Base-by-base conservation (phyloP, 1,140 invertebrate genomes). In the Drosophila teissieri region DNA sequence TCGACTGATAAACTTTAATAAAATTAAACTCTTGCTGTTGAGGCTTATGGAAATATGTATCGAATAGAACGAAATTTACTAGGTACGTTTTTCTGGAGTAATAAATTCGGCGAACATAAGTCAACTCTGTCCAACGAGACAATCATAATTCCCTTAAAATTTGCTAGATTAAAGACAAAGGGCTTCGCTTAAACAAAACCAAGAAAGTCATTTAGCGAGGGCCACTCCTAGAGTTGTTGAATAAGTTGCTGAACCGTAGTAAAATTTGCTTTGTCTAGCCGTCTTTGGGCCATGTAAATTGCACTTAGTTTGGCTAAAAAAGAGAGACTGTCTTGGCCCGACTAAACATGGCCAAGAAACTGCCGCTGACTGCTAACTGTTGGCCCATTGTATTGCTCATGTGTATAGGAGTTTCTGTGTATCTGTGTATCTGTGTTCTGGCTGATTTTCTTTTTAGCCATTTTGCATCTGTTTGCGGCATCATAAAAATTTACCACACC, bases 401-500 rank as follows among this genome's bases (percentile, higher is more conserved):
- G 67, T 56, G 49, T 49, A 17, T 24, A 36, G 31, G 46, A 49
- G 31, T 11, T n/a, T 52, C 19, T 62, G 15, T 73, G 24, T 54
- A 10, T 63, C n/a, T 82, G 34, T 57, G 31, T 51, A 10, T 63
- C n/a, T 82, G 34, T 57, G 31, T 51, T 37, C 56, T 39, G 48
- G 22, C 34, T 52, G 61, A n/a, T 69, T 83, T 88, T 79, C 65
- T 83, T 83, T 86, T 79, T 76, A 75, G 80, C 80, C 69, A 89
- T 89, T 88, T 89, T 89, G 84, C 85, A 89, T 89, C 84, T 89
- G 84, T 89, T 89, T 89, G 84, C 84, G 84, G 84, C 84, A 89
- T 84, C 85, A 89, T 90, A 88, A 88, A 88, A 88, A 88, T 88
- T 78, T 89, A 88, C 84, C 84, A 89, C 84, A 88, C 68, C 80